Evolutionary conservation across 64 coral and sea anemone genomes (phyloP).

Genomic region (Astreopora myriophthalma): DNA sequence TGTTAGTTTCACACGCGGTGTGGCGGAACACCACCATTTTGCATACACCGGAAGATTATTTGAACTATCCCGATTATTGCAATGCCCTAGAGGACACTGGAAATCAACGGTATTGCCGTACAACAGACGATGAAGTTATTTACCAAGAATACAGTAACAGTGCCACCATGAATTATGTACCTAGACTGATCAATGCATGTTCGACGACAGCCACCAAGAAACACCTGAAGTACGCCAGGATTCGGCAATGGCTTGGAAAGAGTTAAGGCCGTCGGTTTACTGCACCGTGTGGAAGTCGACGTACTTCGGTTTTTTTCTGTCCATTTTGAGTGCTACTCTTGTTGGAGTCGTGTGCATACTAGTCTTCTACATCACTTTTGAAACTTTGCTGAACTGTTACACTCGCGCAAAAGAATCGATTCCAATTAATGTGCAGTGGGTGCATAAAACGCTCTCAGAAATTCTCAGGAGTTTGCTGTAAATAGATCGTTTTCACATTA

Average conservation of each 20-base stretch:
- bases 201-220: background rate
- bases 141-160: slow-evolving; percentile 14
- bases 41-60: background rate
- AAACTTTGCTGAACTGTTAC: background rate
- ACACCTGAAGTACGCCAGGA: background rate
- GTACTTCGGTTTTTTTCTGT: background rate
- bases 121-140: background rate
- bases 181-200: background rate
- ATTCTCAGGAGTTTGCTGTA: too few species aligned
- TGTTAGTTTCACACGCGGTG: background rate
- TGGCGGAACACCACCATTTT: background rate
- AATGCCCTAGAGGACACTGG: background rate
- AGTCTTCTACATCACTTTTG: background rate
- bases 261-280: background rate
- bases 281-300: background rate
- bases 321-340: background rate
- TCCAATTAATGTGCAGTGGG: background rate
- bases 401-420: background rate
- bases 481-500: too few species aligned
- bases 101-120: background rate
- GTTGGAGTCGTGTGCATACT: background rate
- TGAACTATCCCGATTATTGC: background rate
- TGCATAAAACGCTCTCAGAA: background rate
- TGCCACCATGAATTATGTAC: background rate
- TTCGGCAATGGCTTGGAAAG: background rate